Percentiles rank a stretch among this genome's conserved stretches.
phyloP scores from a whole-genome alignment of 2,113 vertebrate species.

The Brachypteracias leptosomus region DNA sequence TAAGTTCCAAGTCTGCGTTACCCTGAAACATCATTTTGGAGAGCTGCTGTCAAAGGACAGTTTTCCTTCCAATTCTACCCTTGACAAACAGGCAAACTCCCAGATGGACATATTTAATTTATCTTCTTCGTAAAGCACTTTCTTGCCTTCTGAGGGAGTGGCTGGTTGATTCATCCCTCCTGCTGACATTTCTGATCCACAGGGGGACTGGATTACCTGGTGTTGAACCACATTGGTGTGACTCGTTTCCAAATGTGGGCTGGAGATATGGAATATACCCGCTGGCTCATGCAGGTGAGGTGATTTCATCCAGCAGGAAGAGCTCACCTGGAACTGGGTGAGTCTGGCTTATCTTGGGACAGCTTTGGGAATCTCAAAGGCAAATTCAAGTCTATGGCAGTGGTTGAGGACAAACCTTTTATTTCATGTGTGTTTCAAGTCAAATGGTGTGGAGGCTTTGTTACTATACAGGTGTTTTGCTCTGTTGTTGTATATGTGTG shows the following conservation, averaged over 20 bases:
- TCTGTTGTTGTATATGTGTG: not conserved
- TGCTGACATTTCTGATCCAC: not conserved
- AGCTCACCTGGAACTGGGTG: not conserved
- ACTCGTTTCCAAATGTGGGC: constrained; percentile 76
- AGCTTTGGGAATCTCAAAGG: not conserved
- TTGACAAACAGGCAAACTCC: not conserved
- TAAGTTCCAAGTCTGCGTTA: not conserved
- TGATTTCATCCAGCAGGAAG: not conserved
- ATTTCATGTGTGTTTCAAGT: not conserved
- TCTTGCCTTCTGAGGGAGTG: not conserved
- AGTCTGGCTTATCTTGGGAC: not conserved
- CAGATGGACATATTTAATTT: not conserved
- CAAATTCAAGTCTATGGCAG: not conserved
- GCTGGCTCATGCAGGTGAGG: constrained; percentile 84
- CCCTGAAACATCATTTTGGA: not conserved
- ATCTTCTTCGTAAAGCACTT: not conserved
- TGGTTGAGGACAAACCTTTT: not conserved
- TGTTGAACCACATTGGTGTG: constrained; percentile 83
- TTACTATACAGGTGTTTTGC: not conserved
- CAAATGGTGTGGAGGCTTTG: not conserved
- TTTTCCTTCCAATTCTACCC: not conserved
- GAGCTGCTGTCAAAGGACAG: not conserved
- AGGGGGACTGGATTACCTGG: constrained; percentile 85
- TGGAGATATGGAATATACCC: constrained; percentile 74
- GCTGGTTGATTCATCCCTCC: not conserved